Conservation (phyloP, 1,140 invertebrate species). For the Caenorhabditis tropicalis region DNA sequence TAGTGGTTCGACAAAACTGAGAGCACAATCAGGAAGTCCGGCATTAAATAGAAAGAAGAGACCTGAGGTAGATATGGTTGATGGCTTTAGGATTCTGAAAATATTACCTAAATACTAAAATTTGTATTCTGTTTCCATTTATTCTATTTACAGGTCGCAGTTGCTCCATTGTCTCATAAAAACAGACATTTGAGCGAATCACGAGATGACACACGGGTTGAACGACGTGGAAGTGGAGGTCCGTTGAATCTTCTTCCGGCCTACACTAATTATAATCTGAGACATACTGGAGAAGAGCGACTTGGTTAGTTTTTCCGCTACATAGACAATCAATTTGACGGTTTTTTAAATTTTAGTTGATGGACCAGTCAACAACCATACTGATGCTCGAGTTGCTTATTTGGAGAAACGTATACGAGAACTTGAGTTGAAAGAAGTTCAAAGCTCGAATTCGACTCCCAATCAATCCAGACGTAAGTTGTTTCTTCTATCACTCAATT, state of each 20-base stretch:
- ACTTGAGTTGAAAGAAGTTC: background rate
- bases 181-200: slow-evolving; percentile 21
- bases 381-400: slow-evolving; percentile 8
- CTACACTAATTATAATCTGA: background rate
- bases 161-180: slow-evolving; percentile 24
- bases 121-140: background rate
- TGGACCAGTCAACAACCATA: background rate
- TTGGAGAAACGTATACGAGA: slow-evolving; percentile 9
- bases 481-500: background rate
- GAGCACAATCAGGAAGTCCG: slow-evolving; percentile 27
- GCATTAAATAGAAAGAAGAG: slow-evolving; percentile 29
- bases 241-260: slow-evolving; percentile 14
- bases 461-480: slow-evolving; percentile 19
- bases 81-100: too few species aligned
- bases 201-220: background rate
- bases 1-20: background rate
- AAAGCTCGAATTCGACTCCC: background rate
- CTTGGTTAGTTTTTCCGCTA: background rate
- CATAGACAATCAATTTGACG: background rate
- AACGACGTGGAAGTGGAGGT: slow-evolving; percentile 8
- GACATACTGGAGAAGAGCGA: slow-evolving; percentile 12
- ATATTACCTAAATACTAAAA: background rate
- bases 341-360: background rate
- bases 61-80: background rate
- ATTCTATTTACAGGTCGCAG: slow-evolving; percentile 19